Percentiles rank a stretch among this genome's conserved stretches.
Evolutionary conservation across 2,888 invertebrate species (phyloP).

Genomic region (Synergus gifuensis): DNA sequence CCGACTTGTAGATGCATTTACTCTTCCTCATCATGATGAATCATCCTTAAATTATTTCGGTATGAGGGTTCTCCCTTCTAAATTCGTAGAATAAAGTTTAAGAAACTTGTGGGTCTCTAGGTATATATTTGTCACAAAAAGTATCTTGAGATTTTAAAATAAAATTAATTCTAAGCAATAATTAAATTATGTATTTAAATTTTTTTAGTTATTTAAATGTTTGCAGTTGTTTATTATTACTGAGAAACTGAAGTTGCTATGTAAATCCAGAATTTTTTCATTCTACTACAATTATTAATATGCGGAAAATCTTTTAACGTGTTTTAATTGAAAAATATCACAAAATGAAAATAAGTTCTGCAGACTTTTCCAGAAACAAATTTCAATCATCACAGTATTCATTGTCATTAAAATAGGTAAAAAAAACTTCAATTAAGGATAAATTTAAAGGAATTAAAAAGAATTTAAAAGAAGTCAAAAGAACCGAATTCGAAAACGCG

Average conservation of each 20-base stretch:
- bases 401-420: too few species aligned
- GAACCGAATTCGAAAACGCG: neutral
- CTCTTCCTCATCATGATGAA: neutral
- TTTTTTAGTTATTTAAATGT: neutral
- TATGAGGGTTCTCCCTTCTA: neutral
- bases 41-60: neutral
- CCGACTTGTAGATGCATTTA: neutral
- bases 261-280: neutral
- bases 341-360: neutral
- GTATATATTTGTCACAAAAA: neutral
- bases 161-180: neutral
- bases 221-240: neutral
- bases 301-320: neutral
- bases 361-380: neutral
- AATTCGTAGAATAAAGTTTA: neutral
- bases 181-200: neutral
- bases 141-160: neutral
- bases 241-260: neutral
- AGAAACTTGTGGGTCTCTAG: neutral
- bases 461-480: too few species aligned
- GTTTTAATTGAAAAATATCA: neutral
- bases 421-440: too few species aligned
- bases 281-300: neutral
- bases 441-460: neutral
- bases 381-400: neutral